Evolutionary conservation across 92 coral and sea anemone species (phyloP).

Genomic region (Metridium senile): DNA sequence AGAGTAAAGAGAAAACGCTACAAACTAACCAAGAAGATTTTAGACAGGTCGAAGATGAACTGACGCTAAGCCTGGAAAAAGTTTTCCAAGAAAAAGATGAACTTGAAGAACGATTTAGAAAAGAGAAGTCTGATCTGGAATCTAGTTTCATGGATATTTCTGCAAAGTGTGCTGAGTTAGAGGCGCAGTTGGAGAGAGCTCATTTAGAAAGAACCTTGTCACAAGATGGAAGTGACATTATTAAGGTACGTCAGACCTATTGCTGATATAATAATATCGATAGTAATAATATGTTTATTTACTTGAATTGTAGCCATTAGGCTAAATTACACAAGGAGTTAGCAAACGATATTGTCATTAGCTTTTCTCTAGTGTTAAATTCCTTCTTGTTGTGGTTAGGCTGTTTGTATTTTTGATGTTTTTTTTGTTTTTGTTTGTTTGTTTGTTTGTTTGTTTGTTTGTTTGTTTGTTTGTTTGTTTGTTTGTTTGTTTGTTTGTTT

Average conservation of each 20-base stretch:
- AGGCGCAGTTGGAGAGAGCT: slow-evolving; percentile 35
- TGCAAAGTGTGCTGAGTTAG: slow-evolving; percentile 42
- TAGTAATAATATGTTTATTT: too few relatives aligned
- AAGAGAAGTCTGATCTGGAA: slow-evolving; percentile 11
- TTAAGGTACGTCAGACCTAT: slow-evolving; percentile 14
- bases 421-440: neutral
- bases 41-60: slow-evolving; percentile 36
- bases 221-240: slow-evolving; percentile 20
- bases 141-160: slow-evolving; percentile 44
- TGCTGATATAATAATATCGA: neutral
- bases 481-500: neutral
- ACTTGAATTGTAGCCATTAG: too few relatives aligned
- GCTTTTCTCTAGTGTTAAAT: neutral
- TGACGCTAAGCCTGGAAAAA: slow-evolving; percentile 50
- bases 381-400: too few relatives aligned
- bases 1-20: slow-evolving; percentile 22
- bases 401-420: neutral
- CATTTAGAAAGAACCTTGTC: slow-evolving; percentile 29
- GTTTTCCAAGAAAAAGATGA: slow-evolving; percentile 27
- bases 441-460: neutral
- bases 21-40: slow-evolving; percentile 37
- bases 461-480: neutral
- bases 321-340: too few relatives aligned
- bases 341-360: too few relatives aligned
- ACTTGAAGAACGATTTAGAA: slow-evolving; percentile 7